These are phyloP conservation scores for Cyclophora albipunctata DNA, from an alignment of 2,888 invertebrate genomes.

Conservation along the genomic window DNA sequence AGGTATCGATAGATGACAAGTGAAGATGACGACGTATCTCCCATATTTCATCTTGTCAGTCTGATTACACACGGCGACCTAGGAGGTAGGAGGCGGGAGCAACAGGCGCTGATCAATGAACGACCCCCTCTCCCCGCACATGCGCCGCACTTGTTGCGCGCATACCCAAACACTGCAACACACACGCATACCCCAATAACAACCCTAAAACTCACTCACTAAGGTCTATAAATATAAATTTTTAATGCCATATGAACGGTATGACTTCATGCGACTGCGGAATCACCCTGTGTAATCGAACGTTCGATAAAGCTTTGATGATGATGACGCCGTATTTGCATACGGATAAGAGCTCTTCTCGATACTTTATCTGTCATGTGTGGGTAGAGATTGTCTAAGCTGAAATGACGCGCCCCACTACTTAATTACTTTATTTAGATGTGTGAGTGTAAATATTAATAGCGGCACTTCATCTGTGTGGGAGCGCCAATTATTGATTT, in stretches of 20 bases:
- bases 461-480: too few species aligned
- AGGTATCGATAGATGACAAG: background rate
- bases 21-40: too few species aligned
- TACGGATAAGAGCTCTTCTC: background rate
- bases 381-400: too few species aligned
- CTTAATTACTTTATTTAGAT: too few species aligned
- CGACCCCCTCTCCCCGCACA: constrained; percentile 33
- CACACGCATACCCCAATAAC: constrained; percentile 16
- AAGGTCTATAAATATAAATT: background rate
- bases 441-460: too few species aligned
- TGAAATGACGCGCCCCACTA: too few species aligned
- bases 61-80: constrained; percentile 37
- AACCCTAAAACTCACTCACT: background rate
- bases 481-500: too few species aligned
- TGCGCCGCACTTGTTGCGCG: constrained; percentile 73
- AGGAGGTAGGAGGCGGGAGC: constrained; percentile 36
- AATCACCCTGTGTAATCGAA: background rate
- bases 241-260: background rate
- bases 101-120: constrained; percentile 72
- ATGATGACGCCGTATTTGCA: constrained; percentile 2
- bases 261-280: background rate
- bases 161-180: constrained; percentile 26
- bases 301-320: background rate
- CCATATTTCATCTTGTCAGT: constrained; percentile 26
- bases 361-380: background rate